Evolutionary conservation across 2,797 vertebrate genomes (phyloP).

Genomic region (Spheniscus humboldti): DNA sequence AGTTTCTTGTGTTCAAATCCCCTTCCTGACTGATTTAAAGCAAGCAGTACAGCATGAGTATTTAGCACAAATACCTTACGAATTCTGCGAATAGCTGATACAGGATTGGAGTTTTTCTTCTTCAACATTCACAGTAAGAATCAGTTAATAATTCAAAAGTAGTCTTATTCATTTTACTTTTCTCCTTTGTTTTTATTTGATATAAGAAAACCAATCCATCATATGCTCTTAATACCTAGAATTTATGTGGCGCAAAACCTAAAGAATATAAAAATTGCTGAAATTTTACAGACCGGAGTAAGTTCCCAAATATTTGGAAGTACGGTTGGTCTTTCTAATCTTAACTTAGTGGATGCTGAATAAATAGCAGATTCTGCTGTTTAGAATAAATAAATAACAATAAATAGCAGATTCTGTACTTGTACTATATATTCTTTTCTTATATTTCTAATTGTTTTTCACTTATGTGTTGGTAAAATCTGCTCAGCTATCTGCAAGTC

Average conservation of each 20-base stretch:
- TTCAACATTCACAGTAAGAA: background rate
- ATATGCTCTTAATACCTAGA: background rate
- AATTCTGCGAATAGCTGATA: background rate
- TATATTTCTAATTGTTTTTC: slow-evolving; percentile 22
- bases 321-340: background rate
- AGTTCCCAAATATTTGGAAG: background rate
- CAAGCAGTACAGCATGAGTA: background rate
- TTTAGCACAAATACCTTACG: background rate
- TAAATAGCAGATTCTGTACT: background rate
- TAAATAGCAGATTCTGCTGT: background rate
- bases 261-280: background rate
- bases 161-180: background rate
- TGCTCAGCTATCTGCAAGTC: background rate
- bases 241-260: background rate
- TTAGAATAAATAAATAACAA: background rate
- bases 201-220: background rate
- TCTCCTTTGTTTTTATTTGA: background rate
- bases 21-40: background rate
- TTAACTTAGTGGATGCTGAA: background rate
- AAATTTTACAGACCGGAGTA: background rate
- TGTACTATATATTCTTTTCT: background rate
- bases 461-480: background rate
- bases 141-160: background rate
- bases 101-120: background rate
- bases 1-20: rapidly evolving